A percentile compares a stretch with the other conserved stretches of the same genome.
These are phyloP conservation scores for Dermochelys coriacea DNA, from an alignment of 2,797 vertebrate genomes.

Conservation along the genomic window DNA sequence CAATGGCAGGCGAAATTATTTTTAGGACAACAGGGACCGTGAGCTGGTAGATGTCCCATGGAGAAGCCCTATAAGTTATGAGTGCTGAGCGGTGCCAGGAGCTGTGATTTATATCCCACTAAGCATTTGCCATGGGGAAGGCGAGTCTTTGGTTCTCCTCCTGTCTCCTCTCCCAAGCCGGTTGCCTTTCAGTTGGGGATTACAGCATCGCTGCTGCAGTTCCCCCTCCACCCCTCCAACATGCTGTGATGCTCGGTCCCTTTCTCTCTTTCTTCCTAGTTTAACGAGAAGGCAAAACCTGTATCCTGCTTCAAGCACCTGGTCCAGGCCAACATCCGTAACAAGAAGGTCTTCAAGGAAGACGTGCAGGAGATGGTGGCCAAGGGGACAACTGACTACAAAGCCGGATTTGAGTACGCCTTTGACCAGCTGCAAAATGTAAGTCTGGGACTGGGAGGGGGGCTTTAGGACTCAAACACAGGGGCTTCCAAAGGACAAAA, in stretches of 20 bases:
- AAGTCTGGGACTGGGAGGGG: constrained; percentile 72
- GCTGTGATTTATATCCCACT: background rate
- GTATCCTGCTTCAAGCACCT: constrained; percentile 96
- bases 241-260: accelerated
- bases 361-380: constrained; percentile 94
- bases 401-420: constrained; percentile 97
- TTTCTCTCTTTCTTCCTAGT: constrained; percentile 79
- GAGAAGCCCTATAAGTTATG: background rate
- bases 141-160: background rate
- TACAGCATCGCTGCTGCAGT: background rate
- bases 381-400: constrained; percentile 98
- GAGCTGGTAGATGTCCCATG: background rate
- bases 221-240: background rate
- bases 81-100: background rate
- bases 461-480: too few species aligned
- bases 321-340: constrained; percentile 96
- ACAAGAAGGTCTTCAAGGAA: constrained; percentile 99
- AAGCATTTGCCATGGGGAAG: background rate
- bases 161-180: background rate
- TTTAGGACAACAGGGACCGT: background rate
- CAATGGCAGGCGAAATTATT: background rate
- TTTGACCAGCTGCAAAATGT: constrained; percentile 98
- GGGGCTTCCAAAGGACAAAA: background rate
- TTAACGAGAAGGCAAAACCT: constrained; percentile 94
- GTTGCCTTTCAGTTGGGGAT: background rate